These are phyloP conservation scores for Mnemiopsis leidyi DNA, from an alignment of 37 sponge, comb jelly and placozoan genomes.

Conservation along the genomic window DNA sequence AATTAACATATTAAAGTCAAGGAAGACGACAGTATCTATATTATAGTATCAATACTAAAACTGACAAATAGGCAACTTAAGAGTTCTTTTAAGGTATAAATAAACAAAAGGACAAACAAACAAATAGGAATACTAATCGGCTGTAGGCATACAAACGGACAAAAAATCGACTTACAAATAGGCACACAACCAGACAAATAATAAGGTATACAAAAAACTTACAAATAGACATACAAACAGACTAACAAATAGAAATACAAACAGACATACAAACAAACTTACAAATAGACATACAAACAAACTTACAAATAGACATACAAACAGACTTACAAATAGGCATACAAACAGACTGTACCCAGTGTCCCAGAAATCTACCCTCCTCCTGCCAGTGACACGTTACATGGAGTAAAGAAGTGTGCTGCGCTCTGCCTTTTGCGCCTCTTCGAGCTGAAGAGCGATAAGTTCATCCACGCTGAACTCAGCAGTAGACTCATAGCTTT, in stretches of 20 bases:
- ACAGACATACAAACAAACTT: neutral
- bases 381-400: conserved; percentile 67
- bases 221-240: neutral
- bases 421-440: conserved; percentile 82
- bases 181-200: neutral
- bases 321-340: neutral
- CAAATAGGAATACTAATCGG: too few species aligned
- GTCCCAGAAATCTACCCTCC: neutral
- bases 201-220: neutral
- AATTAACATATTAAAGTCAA: too few species aligned
- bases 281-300: neutral
- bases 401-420: conserved; percentile 90
- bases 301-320: neutral
- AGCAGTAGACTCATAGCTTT: conserved; percentile 77
- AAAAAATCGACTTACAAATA: too few species aligned
- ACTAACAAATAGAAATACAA: neutral
- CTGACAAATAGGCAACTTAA: too few species aligned
- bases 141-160: too few species aligned
- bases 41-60: too few species aligned
- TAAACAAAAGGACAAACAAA: too few species aligned
- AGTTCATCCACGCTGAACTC: conserved; percentile 71
- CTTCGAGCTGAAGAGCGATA: conserved; percentile 72
- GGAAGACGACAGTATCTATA: too few species aligned
- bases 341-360: neutral
- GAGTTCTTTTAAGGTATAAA: too few species aligned